Evolutionary conservation across 2,888 invertebrate genomes (phyloP), one percentile per base, ranked within the genome.

Genomic region (Habroteleia sp.): DNA sequence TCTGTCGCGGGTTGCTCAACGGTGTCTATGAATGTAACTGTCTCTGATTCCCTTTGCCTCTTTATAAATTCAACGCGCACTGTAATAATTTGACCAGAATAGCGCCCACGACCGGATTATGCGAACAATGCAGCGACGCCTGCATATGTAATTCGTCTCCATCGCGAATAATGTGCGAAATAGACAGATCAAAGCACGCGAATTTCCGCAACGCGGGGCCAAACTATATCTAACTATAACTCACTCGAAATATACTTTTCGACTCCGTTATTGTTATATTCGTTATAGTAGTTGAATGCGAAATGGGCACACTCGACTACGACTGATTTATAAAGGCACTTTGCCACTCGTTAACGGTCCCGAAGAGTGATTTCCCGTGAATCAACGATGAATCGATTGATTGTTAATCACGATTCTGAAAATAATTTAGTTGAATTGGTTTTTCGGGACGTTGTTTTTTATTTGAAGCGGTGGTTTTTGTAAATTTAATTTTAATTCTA

Each of bases 61-160:
- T 65, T 52, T 42, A 48, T 56, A 68, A 62, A 68, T 74, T 46
- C 48, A 29, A 65, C 65, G 39, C 11, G 50, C 62, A 48, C 68
- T 54, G 60, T 72, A 69, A 78, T 73, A 73, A 77, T 78, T 77
- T 75, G 48, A 75, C 78, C 71, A 78, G 78, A 78, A 78, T 78
- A 78, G 78, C 74, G 76, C 72, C 74, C 71, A 74, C 74, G 77
- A 74, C 58, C 68, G 56, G 44, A 74, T 69, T 74, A 74, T 74
- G 65, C 50, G 69, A 73, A 78, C 78, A 78, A 78, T 78, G 77
- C 71, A 25, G 74, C 50, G 63, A 74, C 74, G 69, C 74, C 74
- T 74, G 74, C 63, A 60, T 48, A 31, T 29, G 63, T 69, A 42
- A 74, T 74, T 69, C 69, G 74, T 74, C 74, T 74, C 56, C 74